phyloP scores from a whole-genome alignment of 2,113 vertebrate species.

The Gallinago jamesoni region DNA sequence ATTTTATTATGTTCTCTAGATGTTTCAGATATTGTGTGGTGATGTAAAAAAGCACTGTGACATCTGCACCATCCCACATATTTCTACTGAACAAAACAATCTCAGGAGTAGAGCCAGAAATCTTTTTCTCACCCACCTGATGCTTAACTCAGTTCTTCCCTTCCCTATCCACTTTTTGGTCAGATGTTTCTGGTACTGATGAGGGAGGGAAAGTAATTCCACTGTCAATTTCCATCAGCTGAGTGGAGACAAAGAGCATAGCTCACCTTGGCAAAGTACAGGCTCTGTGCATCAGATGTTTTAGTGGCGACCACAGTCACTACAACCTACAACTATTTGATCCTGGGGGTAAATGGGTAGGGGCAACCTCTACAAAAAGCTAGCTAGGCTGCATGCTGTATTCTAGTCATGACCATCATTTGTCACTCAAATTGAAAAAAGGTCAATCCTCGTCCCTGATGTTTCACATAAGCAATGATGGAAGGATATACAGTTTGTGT shows the following conservation, averaged over 20 bases:
- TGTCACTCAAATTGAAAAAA: background rate
- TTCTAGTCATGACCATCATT: background rate
- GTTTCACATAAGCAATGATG: background rate
- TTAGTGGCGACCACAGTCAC: background rate
- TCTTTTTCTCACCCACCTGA: background rate
- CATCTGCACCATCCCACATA: background rate
- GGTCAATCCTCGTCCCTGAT: background rate
- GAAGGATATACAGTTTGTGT: background rate
- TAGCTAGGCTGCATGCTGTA: background rate
- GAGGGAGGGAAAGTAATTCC: background rate
- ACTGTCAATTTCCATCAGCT: background rate
- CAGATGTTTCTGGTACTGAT: background rate
- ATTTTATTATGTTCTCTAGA: background rate
- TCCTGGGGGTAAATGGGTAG: background rate
- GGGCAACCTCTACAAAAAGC: background rate
- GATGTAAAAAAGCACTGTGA: background rate
- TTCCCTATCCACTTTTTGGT: background rate
- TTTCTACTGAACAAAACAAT: background rate
- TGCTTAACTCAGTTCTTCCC: background rate
- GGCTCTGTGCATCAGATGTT: background rate
- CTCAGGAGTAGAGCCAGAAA: background rate
- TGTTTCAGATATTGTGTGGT: background rate
- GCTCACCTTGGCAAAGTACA: background rate
- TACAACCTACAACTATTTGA: background rate
- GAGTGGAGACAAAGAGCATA: accelerated